Evolutionary conservation across 2,797 vertebrate species (phyloP), one percentile per base, ranked within the genome.

Genomic region (Sternarchorhynchus goeldii): DNA sequence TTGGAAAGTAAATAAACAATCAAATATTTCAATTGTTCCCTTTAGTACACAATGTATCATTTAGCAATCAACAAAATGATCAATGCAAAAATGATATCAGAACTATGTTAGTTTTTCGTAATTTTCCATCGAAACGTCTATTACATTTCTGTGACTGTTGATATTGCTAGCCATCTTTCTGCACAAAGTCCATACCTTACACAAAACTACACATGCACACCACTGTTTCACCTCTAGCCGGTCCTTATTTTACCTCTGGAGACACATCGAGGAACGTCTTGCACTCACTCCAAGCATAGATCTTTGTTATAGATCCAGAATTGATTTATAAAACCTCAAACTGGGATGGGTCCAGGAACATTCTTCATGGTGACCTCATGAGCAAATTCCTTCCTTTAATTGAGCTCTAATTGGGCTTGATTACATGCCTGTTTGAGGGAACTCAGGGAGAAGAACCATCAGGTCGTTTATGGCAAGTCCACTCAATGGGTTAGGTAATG

Each of bases 381-480:
- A 87, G 88, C 90, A 87, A 90, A 91, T 89, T 84, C 78, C 77
- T 85, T 62, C 73, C 67, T 91, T 83, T 90, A 88, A 93, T 90
- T 88, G 86, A 82, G 71, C 89, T 84, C 79, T 90, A 90, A 93
- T 90, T 89, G 86, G 81, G 55, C 78, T 86, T 90, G 83, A 93
- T 92, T 92, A 89, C 83, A 87, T 4, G 31, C 82, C 83, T 84
- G 87, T 92, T 91, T 89, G 50, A 64, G 77, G 18, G 78, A 88
- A 82, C 62, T 88, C 66, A 83, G 16, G 14, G 75, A 67, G 80
- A 81, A 64, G 67, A 73, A 73, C 80, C 75, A 81, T 84, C 59
- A 68, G 81, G 74, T 65, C 75, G 0, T 20, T 65, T 70, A 58
- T 4, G 17, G 57, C 57, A 21, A 66, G 31, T 63, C 53, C 53